These are phyloP conservation scores for Ariolimax columbianus DNA, from an alignment of 2,888 invertebrate genomes.

Conservation along the genomic window DNA sequence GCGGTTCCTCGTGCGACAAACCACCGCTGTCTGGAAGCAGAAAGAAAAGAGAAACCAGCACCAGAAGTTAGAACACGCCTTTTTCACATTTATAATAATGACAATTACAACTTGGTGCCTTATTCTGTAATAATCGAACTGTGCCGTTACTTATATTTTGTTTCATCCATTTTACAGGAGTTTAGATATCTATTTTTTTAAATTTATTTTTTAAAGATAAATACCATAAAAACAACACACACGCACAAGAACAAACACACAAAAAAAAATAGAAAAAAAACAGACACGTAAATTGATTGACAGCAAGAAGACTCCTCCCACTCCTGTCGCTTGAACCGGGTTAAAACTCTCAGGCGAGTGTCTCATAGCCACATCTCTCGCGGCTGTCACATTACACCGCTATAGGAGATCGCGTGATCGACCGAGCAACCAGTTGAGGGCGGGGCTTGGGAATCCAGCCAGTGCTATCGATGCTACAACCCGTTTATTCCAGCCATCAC, in stretches of 20 bases:
- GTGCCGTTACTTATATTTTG: too few species aligned
- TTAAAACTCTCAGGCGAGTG: background rate
- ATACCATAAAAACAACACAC: too few species aligned
- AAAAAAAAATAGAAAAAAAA: too few species aligned
- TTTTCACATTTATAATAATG: too few species aligned
- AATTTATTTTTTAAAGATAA: too few species aligned
- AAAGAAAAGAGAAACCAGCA: background rate
- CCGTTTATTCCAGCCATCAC: background rate
- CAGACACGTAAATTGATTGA: background rate
- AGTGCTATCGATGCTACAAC: background rate
- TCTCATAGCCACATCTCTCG: background rate
- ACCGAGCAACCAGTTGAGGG: background rate
- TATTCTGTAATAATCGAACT: too few species aligned
- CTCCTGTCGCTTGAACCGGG: background rate
- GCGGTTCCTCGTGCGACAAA: constrained; percentile 22
- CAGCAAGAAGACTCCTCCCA: background rate
- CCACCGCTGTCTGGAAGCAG: background rate
- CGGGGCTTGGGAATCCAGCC: background rate
- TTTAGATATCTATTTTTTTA: too few species aligned
- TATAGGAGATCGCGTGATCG: constrained; percentile 15
- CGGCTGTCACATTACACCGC: constrained; percentile 1
- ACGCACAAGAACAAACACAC: too few species aligned
- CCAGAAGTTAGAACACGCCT: background rate
- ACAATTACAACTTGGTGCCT: too few species aligned
- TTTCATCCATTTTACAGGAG: too few species aligned